Conservation (phyloP, 1,140 invertebrate genomes). For the Drosophila tristis region DNA sequence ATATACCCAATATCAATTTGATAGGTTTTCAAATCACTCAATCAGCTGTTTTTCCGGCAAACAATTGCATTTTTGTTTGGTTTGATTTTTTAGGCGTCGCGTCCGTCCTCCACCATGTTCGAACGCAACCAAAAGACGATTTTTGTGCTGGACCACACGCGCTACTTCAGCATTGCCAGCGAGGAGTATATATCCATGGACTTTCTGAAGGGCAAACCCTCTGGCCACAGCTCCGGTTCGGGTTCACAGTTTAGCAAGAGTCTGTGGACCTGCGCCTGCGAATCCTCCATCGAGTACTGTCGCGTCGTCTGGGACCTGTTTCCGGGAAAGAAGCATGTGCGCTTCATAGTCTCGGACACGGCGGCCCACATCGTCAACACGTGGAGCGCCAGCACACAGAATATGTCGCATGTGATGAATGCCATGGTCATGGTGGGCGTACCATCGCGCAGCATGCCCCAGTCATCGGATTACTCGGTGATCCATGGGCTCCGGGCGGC, state of each 20-base stretch:
- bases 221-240: slow-evolving; percentile 9
- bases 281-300: slow-evolving; percentile 97
- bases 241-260: slow-evolving; percentile 87
- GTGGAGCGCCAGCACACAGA: slow-evolving; percentile 92
- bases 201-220: slow-evolving; percentile 88
- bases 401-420: slow-evolving; percentile 92
- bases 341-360: slow-evolving; percentile 93
- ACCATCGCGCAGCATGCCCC: slow-evolving; percentile 85
- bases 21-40: no score
- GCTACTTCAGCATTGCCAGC: slow-evolving; percentile 94
- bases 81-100: background rate
- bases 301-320: slow-evolving; percentile 98
- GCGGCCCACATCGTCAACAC: slow-evolving; percentile 92
- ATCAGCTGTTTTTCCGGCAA: slow-evolving; percentile 32
- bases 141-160: slow-evolving; percentile 96
- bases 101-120: slow-evolving; percentile 54
- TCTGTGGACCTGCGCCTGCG: slow-evolving; percentile 97
- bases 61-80: slow-evolving; percentile 20
- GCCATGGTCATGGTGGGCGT: slow-evolving; percentile 90
- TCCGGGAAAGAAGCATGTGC: slow-evolving; percentile 93
- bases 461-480: slow-evolving; percentile 88
- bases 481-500: slow-evolving; percentile 94
- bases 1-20: no score
- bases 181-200: slow-evolving; percentile 96
- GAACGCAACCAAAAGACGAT: slow-evolving; percentile 95